phyloP scores from a whole-genome alignment of 2,888 invertebrate species.

The Eutolmus rufibarbis region DNA sequence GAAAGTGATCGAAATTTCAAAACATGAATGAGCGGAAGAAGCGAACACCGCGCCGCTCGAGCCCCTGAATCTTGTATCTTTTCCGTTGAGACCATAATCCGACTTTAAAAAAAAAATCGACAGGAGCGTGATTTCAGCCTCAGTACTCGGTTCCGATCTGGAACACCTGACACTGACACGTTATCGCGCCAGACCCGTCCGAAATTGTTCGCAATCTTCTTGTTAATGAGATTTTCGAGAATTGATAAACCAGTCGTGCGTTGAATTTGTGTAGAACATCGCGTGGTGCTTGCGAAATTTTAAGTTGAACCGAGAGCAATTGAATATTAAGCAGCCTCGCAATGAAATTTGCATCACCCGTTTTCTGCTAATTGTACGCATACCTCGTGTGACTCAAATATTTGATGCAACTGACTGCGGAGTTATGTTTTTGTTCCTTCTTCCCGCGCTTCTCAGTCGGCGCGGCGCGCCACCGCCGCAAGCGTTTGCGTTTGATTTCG shows the following conservation, averaged over 20 bases:
- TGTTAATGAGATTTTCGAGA: not conserved
- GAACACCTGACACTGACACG: not conserved
- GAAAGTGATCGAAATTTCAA: not conserved
- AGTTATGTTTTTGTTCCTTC: not conserved
- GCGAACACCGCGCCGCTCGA: not conserved
- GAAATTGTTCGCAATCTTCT: not conserved
- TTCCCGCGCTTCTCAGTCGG: not conserved
- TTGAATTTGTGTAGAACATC: slow-evolving; percentile 30
- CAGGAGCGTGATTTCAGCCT: not conserved
- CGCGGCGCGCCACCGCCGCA: not conserved
- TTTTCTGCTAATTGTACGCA: not conserved
- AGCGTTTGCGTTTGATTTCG: not conserved
- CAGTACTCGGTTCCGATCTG: not conserved
- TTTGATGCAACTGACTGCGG: not conserved
- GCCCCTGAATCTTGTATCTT: not conserved
- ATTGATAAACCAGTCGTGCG: slow-evolving; percentile 22
- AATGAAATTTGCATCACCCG: not conserved
- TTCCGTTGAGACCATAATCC: not conserved
- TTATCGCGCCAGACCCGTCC: not conserved
- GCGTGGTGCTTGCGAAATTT: slow-evolving; percentile 11
- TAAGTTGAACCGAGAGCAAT: not conserved
- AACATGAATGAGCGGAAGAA: not conserved
- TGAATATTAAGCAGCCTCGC: not conserved
- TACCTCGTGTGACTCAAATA: not conserved
- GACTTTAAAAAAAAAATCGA: not conserved